Percentiles rank a stretch among this genome's conserved stretches.
phyloP scores from a whole-genome alignment of 1,140 invertebrate genomes.

The Wasmannia auropunctata region DNA sequence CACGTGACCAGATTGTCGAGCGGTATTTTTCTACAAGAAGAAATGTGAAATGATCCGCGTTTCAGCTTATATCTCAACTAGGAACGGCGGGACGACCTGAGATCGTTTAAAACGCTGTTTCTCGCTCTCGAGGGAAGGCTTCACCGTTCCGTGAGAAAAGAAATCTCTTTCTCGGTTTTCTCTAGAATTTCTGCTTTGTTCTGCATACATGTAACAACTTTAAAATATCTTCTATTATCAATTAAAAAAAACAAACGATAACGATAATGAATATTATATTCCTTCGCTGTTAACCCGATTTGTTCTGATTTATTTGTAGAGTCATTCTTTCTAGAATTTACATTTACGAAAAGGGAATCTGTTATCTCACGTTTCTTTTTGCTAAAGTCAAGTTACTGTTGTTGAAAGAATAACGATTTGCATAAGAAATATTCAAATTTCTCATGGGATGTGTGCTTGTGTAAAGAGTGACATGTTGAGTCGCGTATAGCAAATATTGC shows the following conservation, averaged over 20 bases:
- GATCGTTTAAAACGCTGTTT: conserved; percentile 58
- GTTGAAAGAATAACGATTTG: neutral
- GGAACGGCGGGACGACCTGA: neutral
- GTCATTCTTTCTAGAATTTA: neutral
- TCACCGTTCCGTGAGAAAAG: neutral
- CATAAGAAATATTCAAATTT: neutral
- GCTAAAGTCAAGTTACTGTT: neutral
- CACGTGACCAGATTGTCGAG: conserved; percentile 66
- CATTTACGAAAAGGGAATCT: neutral
- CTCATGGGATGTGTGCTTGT: neutral
- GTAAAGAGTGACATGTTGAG: neutral
- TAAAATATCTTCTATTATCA: neutral
- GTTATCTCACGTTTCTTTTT: neutral
- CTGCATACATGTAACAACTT: neutral
- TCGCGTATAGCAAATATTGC: neutral
- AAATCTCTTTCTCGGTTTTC: neutral
- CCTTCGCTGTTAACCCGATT: neutral
- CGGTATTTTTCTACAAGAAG: conserved; percentile 26
- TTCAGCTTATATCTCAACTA: conserved; percentile 16
- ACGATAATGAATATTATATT: neutral
- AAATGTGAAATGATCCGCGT: neutral
- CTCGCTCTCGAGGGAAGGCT: conserved; percentile 7
- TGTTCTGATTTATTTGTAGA: neutral
- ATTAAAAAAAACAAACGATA: neutral
- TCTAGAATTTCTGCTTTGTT: neutral